These are phyloP conservation scores for Anguilla marmorata DNA, from an alignment of 2,797 vertebrate species.

Conservation along the genomic window DNA sequence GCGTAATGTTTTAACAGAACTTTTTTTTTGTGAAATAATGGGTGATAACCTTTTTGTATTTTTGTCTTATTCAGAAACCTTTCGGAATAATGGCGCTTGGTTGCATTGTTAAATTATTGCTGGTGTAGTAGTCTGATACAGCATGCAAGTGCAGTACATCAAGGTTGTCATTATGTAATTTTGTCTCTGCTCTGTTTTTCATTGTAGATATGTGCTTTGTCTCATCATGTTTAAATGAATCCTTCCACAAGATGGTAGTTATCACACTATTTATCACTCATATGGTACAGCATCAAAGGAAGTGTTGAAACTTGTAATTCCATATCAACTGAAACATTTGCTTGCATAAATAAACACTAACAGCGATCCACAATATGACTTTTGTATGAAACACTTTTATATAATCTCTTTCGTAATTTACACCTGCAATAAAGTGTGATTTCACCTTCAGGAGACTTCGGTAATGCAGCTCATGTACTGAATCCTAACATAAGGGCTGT, in stretches of 20 bases:
- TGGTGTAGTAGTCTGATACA: not conserved
- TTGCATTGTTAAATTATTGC: not conserved
- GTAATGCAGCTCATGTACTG: not conserved
- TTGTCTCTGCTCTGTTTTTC: not conserved
- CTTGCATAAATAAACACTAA: not conserved
- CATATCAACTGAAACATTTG: not conserved
- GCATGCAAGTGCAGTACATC: not conserved
- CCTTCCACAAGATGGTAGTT: not conserved
- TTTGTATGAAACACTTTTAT: not conserved
- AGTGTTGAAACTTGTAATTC: not conserved
- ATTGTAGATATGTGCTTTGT: not conserved
- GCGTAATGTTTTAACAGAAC: not conserved
- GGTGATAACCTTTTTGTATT: not conserved
- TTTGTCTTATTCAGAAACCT: not conserved
- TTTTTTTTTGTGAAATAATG: not conserved
- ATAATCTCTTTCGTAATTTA: not conserved
- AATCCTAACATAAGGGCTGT: not conserved
- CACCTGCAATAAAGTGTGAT: not conserved
- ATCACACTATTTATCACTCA: not conserved
- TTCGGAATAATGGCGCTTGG: not conserved
- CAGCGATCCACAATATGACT: not conserved
- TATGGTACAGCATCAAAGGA: not conserved
- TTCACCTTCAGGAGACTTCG: not conserved
- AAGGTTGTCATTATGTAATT: not conserved
- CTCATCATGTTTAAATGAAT: not conserved